A percentile compares a stretch with the other conserved stretches of the same genome.
Evolutionary conservation across 2,888 invertebrate genomes (phyloP).

Genomic region (Tetranychus truncatus): DNA sequence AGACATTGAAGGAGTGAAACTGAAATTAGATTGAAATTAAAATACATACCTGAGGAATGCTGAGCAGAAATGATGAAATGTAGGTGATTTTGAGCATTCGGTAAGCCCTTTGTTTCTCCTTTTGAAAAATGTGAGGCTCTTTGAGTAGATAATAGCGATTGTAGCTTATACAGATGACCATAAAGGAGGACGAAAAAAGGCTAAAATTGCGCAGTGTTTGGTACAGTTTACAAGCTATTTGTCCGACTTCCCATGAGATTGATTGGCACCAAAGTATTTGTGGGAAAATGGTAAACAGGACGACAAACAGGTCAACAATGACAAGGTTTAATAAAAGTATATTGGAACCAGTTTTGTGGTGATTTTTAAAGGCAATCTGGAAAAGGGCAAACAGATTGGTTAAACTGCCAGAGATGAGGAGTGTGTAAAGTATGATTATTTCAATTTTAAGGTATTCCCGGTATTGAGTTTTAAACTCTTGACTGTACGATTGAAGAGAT

Average conservation of each 20-base stretch:
- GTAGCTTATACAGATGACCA: not conserved
- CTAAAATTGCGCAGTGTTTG: not conserved
- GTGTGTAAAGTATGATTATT: not conserved
- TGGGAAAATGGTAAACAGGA: not conserved
- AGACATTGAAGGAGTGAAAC: not conserved
- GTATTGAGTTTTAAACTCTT: too few species aligned
- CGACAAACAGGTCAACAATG: not conserved
- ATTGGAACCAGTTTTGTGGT: not conserved
- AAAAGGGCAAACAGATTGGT: not conserved
- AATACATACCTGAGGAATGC: not conserved
- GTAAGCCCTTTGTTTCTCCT: constrained; percentile 8
- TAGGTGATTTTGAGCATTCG: constrained; percentile 10
- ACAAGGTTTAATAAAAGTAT: not conserved
- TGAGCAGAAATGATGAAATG: not conserved
- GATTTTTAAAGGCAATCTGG: not conserved
- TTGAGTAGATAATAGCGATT: constrained; percentile 10
- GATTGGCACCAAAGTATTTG: not conserved
- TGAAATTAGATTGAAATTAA: not conserved
- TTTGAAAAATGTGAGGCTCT: constrained; percentile 9
- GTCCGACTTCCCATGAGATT: not conserved
- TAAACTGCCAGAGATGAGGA: not conserved
- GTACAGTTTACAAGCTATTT: not conserved
- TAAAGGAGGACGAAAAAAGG: not conserved
- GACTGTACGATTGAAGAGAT: too few species aligned
- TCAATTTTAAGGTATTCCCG: not conserved